These are phyloP conservation scores for Octonoba sinensis DNA, from an alignment of 2,888 invertebrate species.

Conservation along the genomic window DNA sequence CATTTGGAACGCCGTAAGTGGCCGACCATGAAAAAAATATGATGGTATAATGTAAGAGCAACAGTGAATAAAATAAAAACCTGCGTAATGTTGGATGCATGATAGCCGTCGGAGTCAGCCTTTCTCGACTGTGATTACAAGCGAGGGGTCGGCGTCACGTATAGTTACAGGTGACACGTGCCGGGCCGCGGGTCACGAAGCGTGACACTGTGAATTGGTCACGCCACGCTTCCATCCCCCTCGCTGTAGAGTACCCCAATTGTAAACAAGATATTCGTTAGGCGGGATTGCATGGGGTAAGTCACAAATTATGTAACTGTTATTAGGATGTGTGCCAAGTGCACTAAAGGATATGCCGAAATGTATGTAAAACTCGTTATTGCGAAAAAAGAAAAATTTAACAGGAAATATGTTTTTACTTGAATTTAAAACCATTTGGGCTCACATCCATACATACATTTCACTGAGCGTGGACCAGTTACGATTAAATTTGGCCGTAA, in stretches of 20 bases:
- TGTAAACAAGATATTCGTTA: not conserved
- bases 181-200: slow-evolving; percentile 30
- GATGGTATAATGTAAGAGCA: not conserved
- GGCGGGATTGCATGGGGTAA: slow-evolving; percentile 1
- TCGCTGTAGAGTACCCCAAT: not conserved
- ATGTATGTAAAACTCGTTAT: too few species aligned
- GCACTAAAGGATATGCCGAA: too few species aligned
- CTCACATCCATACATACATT: too few species aligned
- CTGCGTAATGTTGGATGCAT: not conserved
- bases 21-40: too few species aligned
- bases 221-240: slow-evolving; percentile 9
- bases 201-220: slow-evolving; percentile 12
- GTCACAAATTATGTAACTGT: not conserved
- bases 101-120: not conserved
- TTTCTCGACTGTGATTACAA: slow-evolving; percentile 20
- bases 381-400: too few species aligned
- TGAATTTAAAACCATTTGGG: too few species aligned
- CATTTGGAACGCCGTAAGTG: too few species aligned
- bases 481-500: too few species aligned
- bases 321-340: too few species aligned
- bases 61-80: not conserved
- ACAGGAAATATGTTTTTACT: too few species aligned
- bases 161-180: slow-evolving; percentile 58
- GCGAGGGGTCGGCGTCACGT: slow-evolving; percentile 47
- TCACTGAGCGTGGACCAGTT: too few species aligned